Base-by-base conservation (phyloP, 2,888 invertebrate species). In the Argynnis bischoffii region DNA sequence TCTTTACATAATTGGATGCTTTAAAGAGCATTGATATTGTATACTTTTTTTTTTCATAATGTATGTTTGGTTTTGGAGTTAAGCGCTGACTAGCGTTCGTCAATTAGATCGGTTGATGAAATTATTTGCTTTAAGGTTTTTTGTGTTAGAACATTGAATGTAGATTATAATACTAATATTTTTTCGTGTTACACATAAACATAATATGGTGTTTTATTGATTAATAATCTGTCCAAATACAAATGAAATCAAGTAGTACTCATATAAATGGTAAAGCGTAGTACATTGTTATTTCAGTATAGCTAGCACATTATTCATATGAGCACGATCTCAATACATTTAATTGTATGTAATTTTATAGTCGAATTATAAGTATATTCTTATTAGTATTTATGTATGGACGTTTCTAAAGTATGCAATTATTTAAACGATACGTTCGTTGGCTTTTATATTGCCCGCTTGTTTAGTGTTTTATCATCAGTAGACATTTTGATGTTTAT, bases 321-420 rank as follows among this genome's bases (percentile, higher is more conserved):
- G 83, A 81, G 87, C 89, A 89, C 88, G 91, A 92, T 92, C 91
- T 92, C 91, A 91, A 81, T 88, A 83, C 76, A 78, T 80, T 83
- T 72, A 66, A 70, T 67, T 69, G 67, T 72, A 75, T 86, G 80
- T 88, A 83, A 85, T 82, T 85, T 78, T 77, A 74, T 79, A 76
- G 80, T 79, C 77, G 77, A 77, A 75, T 79, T 64, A 64, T 66
- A 69, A 70, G 71, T 64, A 55, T 66, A 63, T 50, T 71, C 56
- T 64, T 21, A 77, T 77, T 69, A 63, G 67, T 67, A 66, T 70
- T 67, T 70, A 59, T 67, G 26, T 65, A 57, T 59, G 63, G 57
- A 66, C 35, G 47, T 69, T 51, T 66, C 59, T 66, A 66, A 57
- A 63, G 14, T 68, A 64, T 60, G 55, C 55, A 56, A 54, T 63